Conservation (phyloP, 2,888 invertebrate genomes). For the Aelia acuminata region DNA sequence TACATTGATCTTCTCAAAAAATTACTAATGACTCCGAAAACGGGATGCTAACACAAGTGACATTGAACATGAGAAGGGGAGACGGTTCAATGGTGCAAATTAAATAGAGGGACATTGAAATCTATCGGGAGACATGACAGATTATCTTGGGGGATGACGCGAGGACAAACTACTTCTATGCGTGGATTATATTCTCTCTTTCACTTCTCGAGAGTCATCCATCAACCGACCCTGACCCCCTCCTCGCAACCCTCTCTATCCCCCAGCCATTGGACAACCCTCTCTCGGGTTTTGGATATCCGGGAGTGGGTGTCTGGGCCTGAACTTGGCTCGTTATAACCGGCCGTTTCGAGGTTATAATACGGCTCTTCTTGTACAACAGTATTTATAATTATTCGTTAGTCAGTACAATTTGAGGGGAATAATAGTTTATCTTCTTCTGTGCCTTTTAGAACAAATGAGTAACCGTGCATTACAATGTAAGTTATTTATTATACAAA, state of each 20-base stretch:
- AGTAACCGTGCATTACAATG: too few species aligned
- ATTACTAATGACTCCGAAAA: background rate
- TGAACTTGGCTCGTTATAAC: background rate
- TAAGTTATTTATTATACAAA: too few species aligned
- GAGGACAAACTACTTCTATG: constrained; percentile 50
- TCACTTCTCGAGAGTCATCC: constrained; percentile 34
- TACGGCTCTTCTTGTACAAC: background rate
- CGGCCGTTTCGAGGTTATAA: background rate
- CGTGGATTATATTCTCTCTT: constrained; percentile 54
- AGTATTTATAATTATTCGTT: background rate
- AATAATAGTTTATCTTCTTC: too few species aligned
- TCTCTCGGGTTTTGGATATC: background rate
- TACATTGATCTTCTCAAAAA: background rate
- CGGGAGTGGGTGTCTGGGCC: background rate
- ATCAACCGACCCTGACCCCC: constrained; percentile 16
- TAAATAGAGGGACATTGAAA: constrained; percentile 30
- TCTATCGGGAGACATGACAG: constrained; percentile 36
- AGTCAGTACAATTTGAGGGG: background rate
- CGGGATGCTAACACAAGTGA: background rate
- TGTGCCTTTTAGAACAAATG: too few species aligned
- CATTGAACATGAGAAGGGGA: background rate
- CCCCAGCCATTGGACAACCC: background rate
- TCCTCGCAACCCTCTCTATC: background rate
- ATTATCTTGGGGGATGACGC: constrained; percentile 29
- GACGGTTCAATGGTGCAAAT: constrained; percentile 20